These are phyloP conservation scores for Berghia stephanieae DNA, from an alignment of 1,140 invertebrate genomes.

Conservation along the genomic window DNA sequence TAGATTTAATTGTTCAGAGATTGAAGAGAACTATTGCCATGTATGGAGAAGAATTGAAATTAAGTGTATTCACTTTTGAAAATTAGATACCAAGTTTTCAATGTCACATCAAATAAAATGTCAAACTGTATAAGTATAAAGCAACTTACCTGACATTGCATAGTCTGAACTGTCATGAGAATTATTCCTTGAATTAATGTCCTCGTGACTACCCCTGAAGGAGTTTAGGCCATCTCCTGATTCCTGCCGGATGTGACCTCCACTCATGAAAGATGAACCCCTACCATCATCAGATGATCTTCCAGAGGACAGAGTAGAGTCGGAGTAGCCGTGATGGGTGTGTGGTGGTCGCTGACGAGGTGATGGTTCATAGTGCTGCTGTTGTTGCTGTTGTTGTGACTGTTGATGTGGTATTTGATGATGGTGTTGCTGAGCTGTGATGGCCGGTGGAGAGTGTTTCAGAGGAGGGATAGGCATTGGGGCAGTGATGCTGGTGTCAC, in stretches of 20 bases:
- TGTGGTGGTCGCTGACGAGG: slow-evolving; percentile 8
- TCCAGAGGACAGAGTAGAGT: slow-evolving; percentile 49
- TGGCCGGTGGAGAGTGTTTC: background rate
- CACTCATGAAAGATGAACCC: slow-evolving; percentile 31
- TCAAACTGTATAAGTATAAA: no score
- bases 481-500: slow-evolving; percentile 34
- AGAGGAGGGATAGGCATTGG: background rate
- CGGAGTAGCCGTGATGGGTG: slow-evolving; percentile 53
- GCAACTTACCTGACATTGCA: slow-evolving; percentile 48
- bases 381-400: background rate
- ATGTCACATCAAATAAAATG: no score
- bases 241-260: slow-evolving; percentile 37
- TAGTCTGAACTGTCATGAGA: slow-evolving; percentile 58
- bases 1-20: no score
- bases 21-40: no score
- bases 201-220: slow-evolving; percentile 38
- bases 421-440: slow-evolving; percentile 9
- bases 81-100: no score
- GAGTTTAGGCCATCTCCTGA: slow-evolving; percentile 38
- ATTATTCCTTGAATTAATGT: slow-evolving; percentile 49
- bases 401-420: slow-evolving; percentile 15
- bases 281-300: slow-evolving; percentile 47
- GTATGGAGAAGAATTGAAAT: no score
- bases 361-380: background rate
- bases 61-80: no score